phyloP scores from a whole-genome alignment of 2,797 vertebrate species.

The Manis crassicaudata region DNA sequence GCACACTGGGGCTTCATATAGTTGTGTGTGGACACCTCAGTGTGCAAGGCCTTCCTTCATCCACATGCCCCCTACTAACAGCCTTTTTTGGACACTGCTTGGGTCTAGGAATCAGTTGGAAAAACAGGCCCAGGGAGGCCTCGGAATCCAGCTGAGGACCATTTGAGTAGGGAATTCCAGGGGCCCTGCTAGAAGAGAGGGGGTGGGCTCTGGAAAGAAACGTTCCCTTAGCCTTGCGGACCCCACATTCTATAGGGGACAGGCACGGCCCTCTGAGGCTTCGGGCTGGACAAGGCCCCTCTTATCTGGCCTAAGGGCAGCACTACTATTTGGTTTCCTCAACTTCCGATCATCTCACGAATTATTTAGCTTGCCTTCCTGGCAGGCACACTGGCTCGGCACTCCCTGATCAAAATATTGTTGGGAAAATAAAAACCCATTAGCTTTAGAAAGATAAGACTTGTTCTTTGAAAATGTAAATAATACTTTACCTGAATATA shows the following conservation, averaged over 20 bases:
- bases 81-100: background rate
- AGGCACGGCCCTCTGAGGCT: background rate
- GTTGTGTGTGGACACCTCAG: background rate
- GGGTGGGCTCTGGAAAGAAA: background rate
- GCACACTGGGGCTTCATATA: background rate
- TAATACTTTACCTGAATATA: conserved; percentile 92
- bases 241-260: background rate
- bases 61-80: background rate
- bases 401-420: background rate
- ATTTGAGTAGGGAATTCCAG: background rate
- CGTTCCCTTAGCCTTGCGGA: background rate
- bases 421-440: conserved; percentile 66
- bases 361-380: conserved; percentile 36
- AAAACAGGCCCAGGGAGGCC: background rate
- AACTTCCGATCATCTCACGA: background rate
- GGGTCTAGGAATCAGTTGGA: background rate
- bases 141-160: background rate
- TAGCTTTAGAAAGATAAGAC: conserved; percentile 37
- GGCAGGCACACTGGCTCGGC: background rate
- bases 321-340: background rate
- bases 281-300: background rate
- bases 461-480: conserved; percentile 37
- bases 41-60: background rate
- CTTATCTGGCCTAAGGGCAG: background rate
- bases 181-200: background rate